These are phyloP conservation scores for Drosophila sp. DNA, from an alignment of 1,140 invertebrate genomes.

Conservation along the genomic window DNA sequence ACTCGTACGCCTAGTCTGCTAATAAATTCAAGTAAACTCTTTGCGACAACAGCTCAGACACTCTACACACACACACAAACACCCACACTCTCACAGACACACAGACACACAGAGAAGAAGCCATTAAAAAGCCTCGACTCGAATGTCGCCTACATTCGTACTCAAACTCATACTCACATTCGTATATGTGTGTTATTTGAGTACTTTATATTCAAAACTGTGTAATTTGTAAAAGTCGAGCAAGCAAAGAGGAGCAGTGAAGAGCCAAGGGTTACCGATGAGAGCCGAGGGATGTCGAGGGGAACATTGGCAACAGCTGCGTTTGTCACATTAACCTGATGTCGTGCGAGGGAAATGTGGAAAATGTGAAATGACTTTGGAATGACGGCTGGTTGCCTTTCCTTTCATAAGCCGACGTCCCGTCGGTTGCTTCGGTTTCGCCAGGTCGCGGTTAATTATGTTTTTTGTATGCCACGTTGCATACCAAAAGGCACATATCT, in stretches of 20 bases:
- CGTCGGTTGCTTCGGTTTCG: constrained; percentile 26
- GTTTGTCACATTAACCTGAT: constrained; percentile 76
- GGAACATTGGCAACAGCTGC: constrained; percentile 61
- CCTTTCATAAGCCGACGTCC: constrained; percentile 36
- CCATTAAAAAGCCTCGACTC: constrained; percentile 64
- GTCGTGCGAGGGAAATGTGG: constrained; percentile 23
- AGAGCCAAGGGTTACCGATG: not conserved
- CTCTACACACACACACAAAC: not conserved
- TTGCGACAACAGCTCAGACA: not conserved
- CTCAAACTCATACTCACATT: not conserved
- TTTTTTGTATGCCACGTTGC: constrained; percentile 71
- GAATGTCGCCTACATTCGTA: constrained; percentile 44
- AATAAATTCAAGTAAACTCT: constrained; percentile 21
- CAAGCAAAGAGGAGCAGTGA: not conserved
- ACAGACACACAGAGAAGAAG: not conserved
- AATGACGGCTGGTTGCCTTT: constrained; percentile 16
- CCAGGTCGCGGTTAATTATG: constrained; percentile 79
- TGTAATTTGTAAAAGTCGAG: constrained; percentile 78
- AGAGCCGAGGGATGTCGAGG: too few species aligned
- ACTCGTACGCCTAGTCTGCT: constrained; percentile 9
- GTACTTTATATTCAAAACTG: constrained; percentile 82
- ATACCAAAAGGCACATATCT: constrained; percentile 49
- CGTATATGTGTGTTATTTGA: constrained; percentile 62
- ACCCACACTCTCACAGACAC: not conserved
- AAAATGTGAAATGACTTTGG: not conserved